Conservation (phyloP, 2,113 vertebrate species). For the Hippolais icterina region DNA sequence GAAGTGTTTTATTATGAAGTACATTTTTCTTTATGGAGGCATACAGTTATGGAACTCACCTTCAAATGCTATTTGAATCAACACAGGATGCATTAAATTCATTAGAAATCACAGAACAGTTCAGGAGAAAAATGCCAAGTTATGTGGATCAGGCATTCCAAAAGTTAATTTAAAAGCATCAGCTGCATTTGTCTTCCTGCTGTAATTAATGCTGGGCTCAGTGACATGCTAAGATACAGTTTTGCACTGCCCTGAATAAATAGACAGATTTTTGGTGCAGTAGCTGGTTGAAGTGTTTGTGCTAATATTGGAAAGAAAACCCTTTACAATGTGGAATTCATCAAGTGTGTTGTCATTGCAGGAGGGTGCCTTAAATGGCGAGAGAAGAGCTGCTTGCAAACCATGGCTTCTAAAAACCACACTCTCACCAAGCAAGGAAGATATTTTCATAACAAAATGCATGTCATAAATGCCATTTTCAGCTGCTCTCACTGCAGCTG, state of each 20-base stretch:
- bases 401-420: background rate
- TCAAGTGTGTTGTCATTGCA: background rate
- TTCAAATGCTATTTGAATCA: background rate
- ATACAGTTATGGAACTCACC: background rate
- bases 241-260: background rate
- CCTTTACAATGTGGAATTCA: background rate
- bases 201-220: background rate
- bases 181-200: background rate
- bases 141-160: background rate
- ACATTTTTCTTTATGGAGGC: background rate
- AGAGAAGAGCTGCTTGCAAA: background rate
- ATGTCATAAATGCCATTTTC: background rate
- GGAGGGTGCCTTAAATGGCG: background rate
- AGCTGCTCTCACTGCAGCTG: background rate
- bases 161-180: background rate
- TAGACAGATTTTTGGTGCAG: background rate
- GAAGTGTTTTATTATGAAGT: background rate
- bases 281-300: background rate
- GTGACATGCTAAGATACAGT: background rate
- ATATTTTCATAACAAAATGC: background rate
- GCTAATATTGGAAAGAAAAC: background rate
- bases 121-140: background rate
- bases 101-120: background rate
- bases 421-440: background rate
- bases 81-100: background rate